Percentiles rank a stretch among this genome's conserved stretches.
These are phyloP conservation scores for Tiliqua scincoides DNA, from an alignment of 2,113 vertebrate genomes.

Conservation along the genomic window DNA sequence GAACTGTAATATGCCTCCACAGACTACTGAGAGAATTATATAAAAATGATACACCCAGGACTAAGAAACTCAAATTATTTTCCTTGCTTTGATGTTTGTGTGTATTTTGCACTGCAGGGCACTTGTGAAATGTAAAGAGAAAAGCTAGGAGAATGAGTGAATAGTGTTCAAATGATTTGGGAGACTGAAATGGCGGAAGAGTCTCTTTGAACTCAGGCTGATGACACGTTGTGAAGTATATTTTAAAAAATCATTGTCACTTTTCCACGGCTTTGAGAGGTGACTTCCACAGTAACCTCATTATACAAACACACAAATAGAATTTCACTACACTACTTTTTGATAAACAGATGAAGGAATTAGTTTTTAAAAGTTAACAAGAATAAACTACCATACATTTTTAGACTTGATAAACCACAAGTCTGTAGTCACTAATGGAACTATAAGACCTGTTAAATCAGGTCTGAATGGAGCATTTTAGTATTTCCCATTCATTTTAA, in stretches of 20 bases:
- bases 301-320: neutral
- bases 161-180: slow-evolving; percentile 60
- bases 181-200: slow-evolving; percentile 48
- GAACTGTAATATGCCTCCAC: slow-evolving; percentile 62
- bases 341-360: neutral
- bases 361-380: neutral
- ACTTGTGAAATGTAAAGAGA: slow-evolving; percentile 45
- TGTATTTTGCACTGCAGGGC: slow-evolving; percentile 42
- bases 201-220: slow-evolving; percentile 55
- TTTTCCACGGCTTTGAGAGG: neutral
- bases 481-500: too few relatives aligned
- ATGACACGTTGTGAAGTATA: neutral
- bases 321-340: neutral
- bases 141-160: slow-evolving; percentile 63
- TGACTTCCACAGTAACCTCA: neutral
- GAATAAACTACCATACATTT: neutral
- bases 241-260: slow-evolving; percentile 9
- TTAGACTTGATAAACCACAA: neutral
- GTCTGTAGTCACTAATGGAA: too few relatives aligned
- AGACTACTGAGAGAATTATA: slow-evolving; percentile 64
- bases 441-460: too few relatives aligned
- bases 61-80: slow-evolving; percentile 69
- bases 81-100: slow-evolving; percentile 70
- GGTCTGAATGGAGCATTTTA: too few relatives aligned
- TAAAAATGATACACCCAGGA: slow-evolving; percentile 52